These are phyloP conservation scores for Nematolebias whitei DNA, from an alignment of 2,113 vertebrate species.

Conservation along the genomic window DNA sequence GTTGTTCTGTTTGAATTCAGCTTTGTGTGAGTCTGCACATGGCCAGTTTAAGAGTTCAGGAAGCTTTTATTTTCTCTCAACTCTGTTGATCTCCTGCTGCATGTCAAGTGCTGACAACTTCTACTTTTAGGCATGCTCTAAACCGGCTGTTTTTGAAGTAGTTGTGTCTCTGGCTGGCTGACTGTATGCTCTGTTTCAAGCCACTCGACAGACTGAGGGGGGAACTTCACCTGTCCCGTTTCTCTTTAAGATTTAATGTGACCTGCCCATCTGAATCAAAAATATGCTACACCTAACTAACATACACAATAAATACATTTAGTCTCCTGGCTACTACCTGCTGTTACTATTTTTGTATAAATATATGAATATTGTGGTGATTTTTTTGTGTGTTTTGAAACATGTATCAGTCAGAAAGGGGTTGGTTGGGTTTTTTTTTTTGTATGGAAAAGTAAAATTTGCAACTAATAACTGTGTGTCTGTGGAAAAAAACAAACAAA, in stretches of 20 bases:
- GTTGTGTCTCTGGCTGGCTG: conserved; percentile 59
- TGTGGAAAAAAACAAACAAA: too few species aligned
- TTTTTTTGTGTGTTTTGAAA: too few species aligned
- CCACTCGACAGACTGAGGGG: conserved; percentile 50
- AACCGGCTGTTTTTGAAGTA: conserved; percentile 67
- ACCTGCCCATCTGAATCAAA: conserved; percentile 9
- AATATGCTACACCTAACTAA: background rate
- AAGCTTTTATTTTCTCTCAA: conserved; percentile 54
- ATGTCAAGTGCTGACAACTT: conserved; percentile 75
- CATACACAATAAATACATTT: background rate
- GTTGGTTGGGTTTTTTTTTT: too few species aligned
- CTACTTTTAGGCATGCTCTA: conserved; percentile 76
- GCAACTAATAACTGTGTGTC: too few species aligned
- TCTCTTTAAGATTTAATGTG: conserved; percentile 18
- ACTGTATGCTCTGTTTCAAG: conserved; percentile 64
- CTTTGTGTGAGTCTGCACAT: conserved; percentile 67
- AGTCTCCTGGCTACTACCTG: conserved; percentile 5
- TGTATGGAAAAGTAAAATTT: too few species aligned
- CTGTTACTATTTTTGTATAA: conserved; percentile 13
- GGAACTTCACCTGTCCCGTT: conserved; percentile 4
- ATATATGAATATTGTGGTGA: background rate
- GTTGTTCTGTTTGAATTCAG: conserved; percentile 31
- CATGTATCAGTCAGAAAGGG: too few species aligned
- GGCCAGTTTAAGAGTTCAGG: conserved; percentile 56
- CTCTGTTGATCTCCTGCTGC: conserved; percentile 74